Percentiles rank a stretch among this genome's conserved stretches.
Evolutionary conservation across 2,888 invertebrate species (phyloP).

Genomic region (Eristalis tenax): DNA sequence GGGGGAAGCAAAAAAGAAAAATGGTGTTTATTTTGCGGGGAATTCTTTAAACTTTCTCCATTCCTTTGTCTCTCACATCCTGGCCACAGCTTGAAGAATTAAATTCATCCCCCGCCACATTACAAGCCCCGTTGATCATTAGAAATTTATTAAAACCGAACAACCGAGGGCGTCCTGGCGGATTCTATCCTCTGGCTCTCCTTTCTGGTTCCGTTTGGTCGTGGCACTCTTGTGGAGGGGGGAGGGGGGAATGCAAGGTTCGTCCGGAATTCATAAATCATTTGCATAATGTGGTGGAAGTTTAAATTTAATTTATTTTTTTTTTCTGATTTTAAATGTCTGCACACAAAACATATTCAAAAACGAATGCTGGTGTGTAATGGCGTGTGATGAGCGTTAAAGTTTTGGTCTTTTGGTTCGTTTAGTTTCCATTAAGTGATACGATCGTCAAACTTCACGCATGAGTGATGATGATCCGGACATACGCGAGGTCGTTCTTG

Average conservation of each 20-base stretch:
- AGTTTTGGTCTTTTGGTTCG: slow-evolving; percentile 5
- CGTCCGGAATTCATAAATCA: slow-evolving; percentile 50
- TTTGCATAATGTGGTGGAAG: slow-evolving; percentile 56
- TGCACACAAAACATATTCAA: slow-evolving; percentile 10
- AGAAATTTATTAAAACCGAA: slow-evolving; percentile 42
- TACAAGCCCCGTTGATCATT: slow-evolving; percentile 31
- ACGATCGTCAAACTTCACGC: slow-evolving; percentile 37
- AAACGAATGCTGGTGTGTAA: slow-evolving; percentile 10
- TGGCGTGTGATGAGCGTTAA: slow-evolving; percentile 38
- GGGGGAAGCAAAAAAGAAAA: not conserved
- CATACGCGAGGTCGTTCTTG: not conserved
- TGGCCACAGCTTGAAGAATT: not conserved
- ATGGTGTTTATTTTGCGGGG: not conserved
- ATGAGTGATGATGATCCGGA: slow-evolving; percentile 14
- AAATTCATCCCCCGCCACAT: slow-evolving; percentile 19
- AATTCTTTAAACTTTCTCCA: slow-evolving; percentile 32
- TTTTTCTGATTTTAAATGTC: not conserved
- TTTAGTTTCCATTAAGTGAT: slow-evolving; percentile 21
- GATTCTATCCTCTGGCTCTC: not conserved
- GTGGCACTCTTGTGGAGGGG: not conserved
- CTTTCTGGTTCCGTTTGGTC: not conserved
- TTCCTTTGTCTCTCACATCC: slow-evolving; percentile 10
- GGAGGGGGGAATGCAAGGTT: not conserved
- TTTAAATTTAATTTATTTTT: slow-evolving; percentile 49
- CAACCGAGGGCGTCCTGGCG: not conserved